These are phyloP conservation scores for Micromesistius poutassou DNA, from an alignment of 2,797 vertebrate species.

Conservation along the genomic window DNA sequence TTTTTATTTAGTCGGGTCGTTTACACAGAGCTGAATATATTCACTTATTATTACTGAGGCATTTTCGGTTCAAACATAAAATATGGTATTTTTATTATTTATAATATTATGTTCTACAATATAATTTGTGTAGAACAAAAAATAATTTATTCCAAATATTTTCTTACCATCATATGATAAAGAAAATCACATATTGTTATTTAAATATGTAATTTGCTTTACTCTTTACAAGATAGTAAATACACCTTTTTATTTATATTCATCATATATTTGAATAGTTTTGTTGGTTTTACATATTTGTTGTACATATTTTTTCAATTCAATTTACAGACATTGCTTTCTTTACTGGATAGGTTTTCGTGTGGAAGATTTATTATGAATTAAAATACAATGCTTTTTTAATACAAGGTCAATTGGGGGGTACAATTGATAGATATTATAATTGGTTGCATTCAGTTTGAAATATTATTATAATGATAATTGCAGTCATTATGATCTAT, in stretches of 20 bases:
- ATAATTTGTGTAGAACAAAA: not conserved
- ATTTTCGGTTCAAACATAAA: not conserved
- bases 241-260: conserved; percentile 13
- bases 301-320: not conserved
- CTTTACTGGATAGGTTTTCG: not conserved
- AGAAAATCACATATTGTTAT: not conserved
- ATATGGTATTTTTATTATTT: not conserved
- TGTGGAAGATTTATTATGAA: not conserved
- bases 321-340: not conserved
- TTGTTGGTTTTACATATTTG: conserved; percentile 9
- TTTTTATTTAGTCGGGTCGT: not conserved
- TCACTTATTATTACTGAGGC: not conserved
- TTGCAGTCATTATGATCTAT: not conserved
- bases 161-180: not conserved
- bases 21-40: not conserved
- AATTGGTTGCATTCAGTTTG: not conserved
- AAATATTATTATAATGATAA: not conserved
- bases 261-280: not conserved
- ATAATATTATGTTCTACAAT: not conserved
- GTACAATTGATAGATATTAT: not conserved
- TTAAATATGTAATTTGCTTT: conserved; percentile 3
- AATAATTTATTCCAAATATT: not conserved
- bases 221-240: not conserved
- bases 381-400: not conserved
- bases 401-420: not conserved